Percentiles rank a stretch among this genome's conserved stretches.
These are phyloP conservation scores for Gerosis bhagava DNA, from an alignment of 2,888 invertebrate genomes.

Conservation along the genomic window DNA sequence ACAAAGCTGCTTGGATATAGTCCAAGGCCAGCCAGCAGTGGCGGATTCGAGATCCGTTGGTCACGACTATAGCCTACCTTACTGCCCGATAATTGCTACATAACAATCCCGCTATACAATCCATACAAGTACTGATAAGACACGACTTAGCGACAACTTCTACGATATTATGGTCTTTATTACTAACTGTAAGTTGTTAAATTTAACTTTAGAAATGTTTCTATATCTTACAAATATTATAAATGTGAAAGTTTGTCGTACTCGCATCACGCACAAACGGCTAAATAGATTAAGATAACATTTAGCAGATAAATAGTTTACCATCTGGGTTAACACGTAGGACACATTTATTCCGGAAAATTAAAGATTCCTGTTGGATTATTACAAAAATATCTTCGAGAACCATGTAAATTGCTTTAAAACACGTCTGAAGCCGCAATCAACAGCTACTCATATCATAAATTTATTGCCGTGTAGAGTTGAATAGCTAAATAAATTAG, in stretches of 20 bases:
- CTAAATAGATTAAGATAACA: too few relatives aligned
- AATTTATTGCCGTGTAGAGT: constrained; percentile 12
- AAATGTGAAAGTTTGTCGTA: too few relatives aligned
- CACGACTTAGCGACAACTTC: constrained; percentile 28
- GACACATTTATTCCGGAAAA: too few relatives aligned
- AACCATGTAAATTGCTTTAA: too few relatives aligned
- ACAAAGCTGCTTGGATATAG: constrained; percentile 69
- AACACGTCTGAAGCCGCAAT: too few relatives aligned
- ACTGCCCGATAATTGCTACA: constrained; percentile 53
- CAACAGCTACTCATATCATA: too few relatives aligned
- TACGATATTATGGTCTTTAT: constrained; percentile 7
- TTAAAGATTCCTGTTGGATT: too few relatives aligned
- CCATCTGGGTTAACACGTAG: too few relatives aligned
- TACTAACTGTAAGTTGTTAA: background rate
- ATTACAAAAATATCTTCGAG: too few relatives aligned
- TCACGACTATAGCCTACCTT: constrained; percentile 62
- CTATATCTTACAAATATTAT: too few relatives aligned
- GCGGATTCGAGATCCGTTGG: constrained; percentile 72
- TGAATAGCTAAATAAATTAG: constrained; percentile 14
- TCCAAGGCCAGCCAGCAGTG: constrained; percentile 69
- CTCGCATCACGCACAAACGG: too few relatives aligned
- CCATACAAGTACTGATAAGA: constrained; percentile 32
- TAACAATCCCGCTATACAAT: constrained; percentile 41
- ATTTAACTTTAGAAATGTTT: constrained; percentile 7
- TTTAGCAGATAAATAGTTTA: too few relatives aligned